Conservation (phyloP, 2,113 vertebrate species). For the Spizaetus ornatus region DNA sequence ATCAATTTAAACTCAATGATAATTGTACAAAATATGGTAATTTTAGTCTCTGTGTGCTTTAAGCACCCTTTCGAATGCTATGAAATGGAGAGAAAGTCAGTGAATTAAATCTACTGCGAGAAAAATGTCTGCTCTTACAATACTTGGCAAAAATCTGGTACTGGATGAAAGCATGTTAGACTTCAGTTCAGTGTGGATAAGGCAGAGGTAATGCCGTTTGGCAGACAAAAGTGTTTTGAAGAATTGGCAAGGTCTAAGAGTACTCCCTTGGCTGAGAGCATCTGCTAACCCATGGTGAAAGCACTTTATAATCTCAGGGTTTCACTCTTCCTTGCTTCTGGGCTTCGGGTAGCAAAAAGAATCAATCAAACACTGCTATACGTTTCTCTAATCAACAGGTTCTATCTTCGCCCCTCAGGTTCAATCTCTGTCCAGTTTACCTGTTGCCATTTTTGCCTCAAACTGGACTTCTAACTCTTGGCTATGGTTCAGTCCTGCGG, state of each 20-base stretch:
- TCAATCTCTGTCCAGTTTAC: background rate
- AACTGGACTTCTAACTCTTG: background rate
- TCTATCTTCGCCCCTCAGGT: background rate
- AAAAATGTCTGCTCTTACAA: conserved; percentile 11
- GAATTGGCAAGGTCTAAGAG: conserved; percentile 35
- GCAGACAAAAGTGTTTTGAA: conserved; percentile 30
- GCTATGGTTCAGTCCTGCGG: background rate
- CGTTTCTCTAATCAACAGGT: background rate
- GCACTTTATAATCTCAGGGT: background rate
- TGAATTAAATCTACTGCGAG: background rate
- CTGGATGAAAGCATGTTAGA: background rate
- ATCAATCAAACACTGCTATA: background rate
- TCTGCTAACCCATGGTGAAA: conserved; percentile 18
- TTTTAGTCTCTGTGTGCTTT: background rate
- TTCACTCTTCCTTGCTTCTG: background rate
- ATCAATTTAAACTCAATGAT: background rate
- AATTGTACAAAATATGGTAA: background rate
- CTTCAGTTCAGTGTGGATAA: background rate
- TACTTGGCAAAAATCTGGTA: conserved; percentile 28
- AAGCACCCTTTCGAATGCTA: background rate
- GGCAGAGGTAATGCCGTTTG: conserved; percentile 31
- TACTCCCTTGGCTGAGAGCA: conserved; percentile 37
- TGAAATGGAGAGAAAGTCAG: background rate
- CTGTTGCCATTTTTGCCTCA: background rate
- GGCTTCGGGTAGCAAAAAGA: background rate